Base-by-base conservation (phyloP, 64 coral and sea anemone genomes). In the Stylophora pistillata region DNA sequence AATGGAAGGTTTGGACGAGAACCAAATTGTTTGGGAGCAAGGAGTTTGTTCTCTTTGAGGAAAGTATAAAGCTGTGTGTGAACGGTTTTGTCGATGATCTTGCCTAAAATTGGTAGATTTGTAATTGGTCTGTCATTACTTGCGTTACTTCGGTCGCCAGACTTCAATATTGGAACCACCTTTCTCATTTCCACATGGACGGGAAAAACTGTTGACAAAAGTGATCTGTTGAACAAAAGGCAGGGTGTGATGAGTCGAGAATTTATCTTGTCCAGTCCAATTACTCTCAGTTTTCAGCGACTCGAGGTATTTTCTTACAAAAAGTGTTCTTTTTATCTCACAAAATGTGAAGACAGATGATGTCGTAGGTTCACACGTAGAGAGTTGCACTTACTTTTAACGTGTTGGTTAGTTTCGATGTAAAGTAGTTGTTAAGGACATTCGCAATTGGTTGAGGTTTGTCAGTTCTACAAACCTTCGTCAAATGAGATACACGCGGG, bases 51-150 rank as follows among this genome's bases (percentile, higher is more conserved):
- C 26, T 31, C 62, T 52, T 82, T 28, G 56, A 82, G 15, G 29
- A 52, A 52, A 28, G 56, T 30, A 57, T 81, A 81, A 10, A 81
- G 0, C 55, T 28, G 23, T 12, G 4, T 27, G 54, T 81, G 53
- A 81, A 82, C 79, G 23, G 53, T 33, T 59, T n/a, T n/a, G n/a
- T n/a, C n/a, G n/a, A n/a, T n/a, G n/a, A n/a, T n/a, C n/a, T n/a
- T n/a, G n/a, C n/a, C n/a, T n/a, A n/a, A n/a, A n/a, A n/a, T n/a
- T 82, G 79, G 23, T 82, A 62, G 57, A 26, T 29, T 26, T 31
- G 79, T 61, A 62, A 82, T 82, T 59, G 79, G 79, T 62, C 79
- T 26, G 79, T 82, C 59, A 33, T 30, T 82, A 29, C 55, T 32
- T 12, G 56, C 25, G 55, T 62, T 28, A 15, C 56, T 61, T 60